A percentile compares a stretch with the other conserved stretches of the same genome.
Conservation (phyloP, 2,888 invertebrate genomes). For the Eilema griseolum region DNA sequence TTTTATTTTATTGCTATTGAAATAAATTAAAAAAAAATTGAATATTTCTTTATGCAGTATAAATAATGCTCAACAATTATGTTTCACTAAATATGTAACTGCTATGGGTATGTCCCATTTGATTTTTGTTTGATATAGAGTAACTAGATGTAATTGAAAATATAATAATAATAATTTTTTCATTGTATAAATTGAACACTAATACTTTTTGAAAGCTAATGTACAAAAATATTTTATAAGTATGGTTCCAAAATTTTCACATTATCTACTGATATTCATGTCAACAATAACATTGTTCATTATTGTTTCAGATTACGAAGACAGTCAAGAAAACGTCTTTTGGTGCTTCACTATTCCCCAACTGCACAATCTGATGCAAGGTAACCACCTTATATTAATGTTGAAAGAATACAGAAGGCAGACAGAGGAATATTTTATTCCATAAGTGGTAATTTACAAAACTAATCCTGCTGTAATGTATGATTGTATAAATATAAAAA, state of each 20-base stretch:
- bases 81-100: background rate
- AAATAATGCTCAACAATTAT: background rate
- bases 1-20: too few species aligned
- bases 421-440: background rate
- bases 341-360: constrained; percentile 50
- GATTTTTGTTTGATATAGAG: background rate
- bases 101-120: background rate
- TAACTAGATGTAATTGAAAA: background rate
- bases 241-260: background rate
- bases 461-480: background rate
- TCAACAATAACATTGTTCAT: background rate
- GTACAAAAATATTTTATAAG: background rate
- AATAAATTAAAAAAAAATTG: too few species aligned
- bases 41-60: too few species aligned
- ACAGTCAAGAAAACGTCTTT: constrained; percentile 29
- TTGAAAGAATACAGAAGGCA: background rate
- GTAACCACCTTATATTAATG: constrained; percentile 26
- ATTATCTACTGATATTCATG: background rate
- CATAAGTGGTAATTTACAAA: background rate
- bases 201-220: background rate
- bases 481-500: too few species aligned
- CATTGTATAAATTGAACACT: background rate
- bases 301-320: constrained; percentile 44
- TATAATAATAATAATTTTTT: background rate
- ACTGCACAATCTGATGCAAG: constrained; percentile 54